Conservation (phyloP, 1,140 invertebrate species). For the Trypoxylus dichotomus region DNA sequence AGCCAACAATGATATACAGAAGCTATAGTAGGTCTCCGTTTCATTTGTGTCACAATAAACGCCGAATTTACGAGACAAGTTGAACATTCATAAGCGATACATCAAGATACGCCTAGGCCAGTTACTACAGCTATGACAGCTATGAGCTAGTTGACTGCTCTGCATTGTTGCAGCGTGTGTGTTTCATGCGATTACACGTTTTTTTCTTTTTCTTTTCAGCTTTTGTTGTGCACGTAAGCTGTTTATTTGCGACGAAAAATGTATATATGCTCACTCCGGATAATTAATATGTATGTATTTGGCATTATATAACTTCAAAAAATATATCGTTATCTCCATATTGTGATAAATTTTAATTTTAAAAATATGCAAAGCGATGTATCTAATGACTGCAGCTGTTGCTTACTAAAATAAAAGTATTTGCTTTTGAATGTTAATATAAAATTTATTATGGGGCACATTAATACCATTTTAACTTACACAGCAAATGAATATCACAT, state of each 20-base stretch:
- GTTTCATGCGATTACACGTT: neutral
- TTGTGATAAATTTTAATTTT: no score
- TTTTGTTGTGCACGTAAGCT: neutral
- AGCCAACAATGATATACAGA: neutral
- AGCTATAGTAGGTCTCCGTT: neutral
- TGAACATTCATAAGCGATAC: slow-evolving; percentile 21
- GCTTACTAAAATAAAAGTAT: no score
- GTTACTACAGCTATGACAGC: slow-evolving; percentile 6
- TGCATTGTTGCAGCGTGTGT: neutral
- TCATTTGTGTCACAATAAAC: slow-evolving; percentile 20
- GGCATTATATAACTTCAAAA: neutral
- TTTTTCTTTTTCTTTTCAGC: neutral
- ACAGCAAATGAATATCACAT: no score
- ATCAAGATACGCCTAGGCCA: slow-evolving; percentile 3
- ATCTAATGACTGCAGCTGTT: no score
- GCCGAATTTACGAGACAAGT: slow-evolving; percentile 18
- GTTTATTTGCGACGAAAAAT: neutral
- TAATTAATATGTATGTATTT: neutral
- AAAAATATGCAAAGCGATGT: no score
- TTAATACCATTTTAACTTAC: no score
- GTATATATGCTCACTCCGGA: neutral
- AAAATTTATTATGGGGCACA: no score
- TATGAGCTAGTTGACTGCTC: neutral
- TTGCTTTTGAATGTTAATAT: no score
- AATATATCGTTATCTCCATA: no score